Evolutionary conservation across 2,888 invertebrate species (phyloP).

Genomic region (Spodoptera picta): DNA sequence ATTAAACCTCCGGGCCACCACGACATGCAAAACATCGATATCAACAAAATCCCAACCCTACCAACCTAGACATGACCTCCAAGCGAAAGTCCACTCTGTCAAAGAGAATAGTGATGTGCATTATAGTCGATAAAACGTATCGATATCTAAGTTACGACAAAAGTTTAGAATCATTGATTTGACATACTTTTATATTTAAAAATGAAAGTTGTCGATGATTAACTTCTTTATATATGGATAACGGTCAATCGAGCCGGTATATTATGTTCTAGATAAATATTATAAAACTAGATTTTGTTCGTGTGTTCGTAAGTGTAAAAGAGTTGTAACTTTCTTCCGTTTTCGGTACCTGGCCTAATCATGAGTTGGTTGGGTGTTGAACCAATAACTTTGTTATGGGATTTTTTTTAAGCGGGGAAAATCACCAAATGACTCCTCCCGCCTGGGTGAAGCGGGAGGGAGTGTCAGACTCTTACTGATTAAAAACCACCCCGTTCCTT

Average conservation of each 20-base stretch:
- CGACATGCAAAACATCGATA: constrained; percentile 22
- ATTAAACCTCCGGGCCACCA: too few species aligned
- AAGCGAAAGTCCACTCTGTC: constrained; percentile 76
- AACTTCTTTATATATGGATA: constrained; percentile 16
- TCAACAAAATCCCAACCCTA: constrained; percentile 56
- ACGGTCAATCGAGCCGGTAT: constrained; percentile 29
- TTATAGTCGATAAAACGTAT: constrained; percentile 40
- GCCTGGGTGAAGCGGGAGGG: too few species aligned
- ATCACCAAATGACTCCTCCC: too few species aligned
- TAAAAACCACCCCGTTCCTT: too few species aligned
- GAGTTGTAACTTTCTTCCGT: too few species aligned
- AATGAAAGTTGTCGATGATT: constrained; percentile 42
- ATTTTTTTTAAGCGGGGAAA: too few species aligned
- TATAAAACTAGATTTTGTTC: too few species aligned
- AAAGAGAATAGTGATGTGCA: constrained; percentile 66
- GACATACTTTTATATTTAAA: constrained; percentile 42
- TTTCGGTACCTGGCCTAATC: too few species aligned
- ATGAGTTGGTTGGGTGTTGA: too few species aligned
- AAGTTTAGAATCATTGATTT: constrained; percentile 28
- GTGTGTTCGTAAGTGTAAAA: too few species aligned
- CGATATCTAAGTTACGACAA: constrained; percentile 29
- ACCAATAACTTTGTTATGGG: too few species aligned
- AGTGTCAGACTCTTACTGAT: too few species aligned
- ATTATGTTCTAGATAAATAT: constrained; percentile 1
- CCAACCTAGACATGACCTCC: constrained; percentile 66